Percentiles rank a stretch among this genome's conserved stretches.
phyloP scores from a whole-genome alignment of 2,113 vertebrate species.

The Formicarius rufipectus region DNA sequence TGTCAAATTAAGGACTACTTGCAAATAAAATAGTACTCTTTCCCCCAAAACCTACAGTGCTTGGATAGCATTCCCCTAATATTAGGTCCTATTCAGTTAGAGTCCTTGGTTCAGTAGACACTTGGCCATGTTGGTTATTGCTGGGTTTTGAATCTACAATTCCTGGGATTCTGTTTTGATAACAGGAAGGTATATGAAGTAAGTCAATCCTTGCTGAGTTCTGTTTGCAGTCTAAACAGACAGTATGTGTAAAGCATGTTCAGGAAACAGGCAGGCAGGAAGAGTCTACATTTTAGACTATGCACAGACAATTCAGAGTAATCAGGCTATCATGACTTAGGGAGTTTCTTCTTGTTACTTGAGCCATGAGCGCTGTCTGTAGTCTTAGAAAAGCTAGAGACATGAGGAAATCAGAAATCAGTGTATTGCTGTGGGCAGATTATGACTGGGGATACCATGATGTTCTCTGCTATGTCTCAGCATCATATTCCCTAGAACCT shows the following conservation, averaged over 20 bases:
- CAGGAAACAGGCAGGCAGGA: not conserved
- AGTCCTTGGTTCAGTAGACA: not conserved
- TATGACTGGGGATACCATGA: not conserved
- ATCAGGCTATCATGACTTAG: not conserved
- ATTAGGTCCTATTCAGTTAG: not conserved
- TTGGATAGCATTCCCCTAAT: not conserved
- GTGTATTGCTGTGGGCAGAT: not conserved
- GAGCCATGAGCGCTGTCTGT: not conserved
- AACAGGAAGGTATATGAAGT: not conserved
- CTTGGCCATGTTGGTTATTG: not conserved
- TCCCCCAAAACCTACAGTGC: not conserved
- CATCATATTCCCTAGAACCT: not conserved
- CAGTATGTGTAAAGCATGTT: not conserved
- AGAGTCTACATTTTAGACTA: not conserved
- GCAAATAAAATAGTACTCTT: not conserved
- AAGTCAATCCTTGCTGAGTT: not conserved
- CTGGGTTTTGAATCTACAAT: not conserved
- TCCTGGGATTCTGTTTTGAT: not conserved
- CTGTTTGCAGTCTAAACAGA: not conserved
- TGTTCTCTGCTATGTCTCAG: not conserved
- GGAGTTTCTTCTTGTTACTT: not conserved
- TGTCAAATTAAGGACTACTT: not conserved
- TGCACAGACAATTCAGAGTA: not conserved
- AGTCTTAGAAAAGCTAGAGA: not conserved
- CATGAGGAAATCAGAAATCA: not conserved